Evolutionary conservation across 2,888 invertebrate species (phyloP).

Genomic region (Eulithis prunata): DNA sequence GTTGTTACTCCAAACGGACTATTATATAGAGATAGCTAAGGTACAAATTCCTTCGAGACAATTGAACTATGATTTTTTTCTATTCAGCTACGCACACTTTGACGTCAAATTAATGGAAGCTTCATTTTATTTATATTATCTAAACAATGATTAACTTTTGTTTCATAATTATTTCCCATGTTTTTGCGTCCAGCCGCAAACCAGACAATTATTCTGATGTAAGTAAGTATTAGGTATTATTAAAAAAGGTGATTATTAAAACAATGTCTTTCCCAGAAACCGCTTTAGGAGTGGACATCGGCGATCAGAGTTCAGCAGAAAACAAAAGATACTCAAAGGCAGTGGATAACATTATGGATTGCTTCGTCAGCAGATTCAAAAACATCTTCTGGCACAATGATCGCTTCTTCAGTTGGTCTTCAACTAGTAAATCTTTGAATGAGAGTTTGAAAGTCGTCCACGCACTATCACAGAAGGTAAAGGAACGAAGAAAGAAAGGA

Average conservation of each 20-base stretch:
- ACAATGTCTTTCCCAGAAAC: conserved; percentile 4
- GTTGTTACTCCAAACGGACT: no score
- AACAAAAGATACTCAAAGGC: conserved; percentile 3
- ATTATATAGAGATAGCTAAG: no score
- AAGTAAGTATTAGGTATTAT: neutral
- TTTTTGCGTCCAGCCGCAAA: neutral
- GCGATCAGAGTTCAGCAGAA: conserved; percentile 1
- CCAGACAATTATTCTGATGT: neutral
- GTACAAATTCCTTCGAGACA: no score
- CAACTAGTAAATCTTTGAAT: neutral
- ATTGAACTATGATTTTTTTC: no score
- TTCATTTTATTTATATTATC: no score
- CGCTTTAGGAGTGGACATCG: conserved; percentile 7
- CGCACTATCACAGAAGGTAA: conserved; percentile 2
- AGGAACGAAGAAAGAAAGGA: no score
- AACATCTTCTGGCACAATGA: conserved; percentile 8
- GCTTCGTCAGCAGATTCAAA: conserved; percentile 2
- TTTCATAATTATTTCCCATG: neutral
- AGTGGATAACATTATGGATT: conserved; percentile 4
- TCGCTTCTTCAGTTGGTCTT: conserved; percentile 4
- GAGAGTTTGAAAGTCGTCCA: conserved; percentile 8
- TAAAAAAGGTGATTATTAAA: neutral
- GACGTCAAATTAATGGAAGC: no score
- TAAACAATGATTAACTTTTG: no score
- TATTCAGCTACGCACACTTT: no score